Evolutionary conservation across 2,888 invertebrate genomes (phyloP).

Genomic region (Orchesellides sinensis): DNA sequence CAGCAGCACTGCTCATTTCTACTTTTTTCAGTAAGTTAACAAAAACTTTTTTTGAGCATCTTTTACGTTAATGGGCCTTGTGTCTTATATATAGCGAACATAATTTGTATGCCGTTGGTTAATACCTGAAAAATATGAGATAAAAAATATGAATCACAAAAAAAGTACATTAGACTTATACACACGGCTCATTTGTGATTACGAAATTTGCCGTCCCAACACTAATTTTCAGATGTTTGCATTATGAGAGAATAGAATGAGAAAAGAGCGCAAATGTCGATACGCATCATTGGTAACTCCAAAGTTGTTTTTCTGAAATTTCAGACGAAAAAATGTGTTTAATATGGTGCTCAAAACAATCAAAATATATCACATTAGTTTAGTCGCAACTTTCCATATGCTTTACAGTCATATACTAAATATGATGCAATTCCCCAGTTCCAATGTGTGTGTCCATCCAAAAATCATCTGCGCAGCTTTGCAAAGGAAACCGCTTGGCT

Average conservation of each 20-base stretch:
- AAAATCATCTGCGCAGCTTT: constrained; percentile 18
- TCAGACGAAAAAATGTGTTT: too few species aligned
- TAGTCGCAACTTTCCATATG: background rate
- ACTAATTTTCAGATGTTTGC: too few species aligned
- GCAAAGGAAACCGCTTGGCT: constrained; percentile 27
- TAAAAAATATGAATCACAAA: constrained; percentile 10
- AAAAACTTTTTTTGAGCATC: constrained; percentile 43
- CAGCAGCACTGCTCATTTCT: constrained; percentile 38
- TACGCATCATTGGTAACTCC: background rate
- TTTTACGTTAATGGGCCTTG: constrained; percentile 36
- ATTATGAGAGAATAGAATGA: too few species aligned
- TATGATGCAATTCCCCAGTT: constrained; percentile 22
- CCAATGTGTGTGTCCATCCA: background rate
- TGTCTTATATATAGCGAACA: constrained; percentile 7
- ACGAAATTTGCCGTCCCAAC: too few species aligned
- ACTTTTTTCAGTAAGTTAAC: constrained; percentile 41
- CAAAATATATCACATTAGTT: background rate
- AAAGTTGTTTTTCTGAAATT: background rate
- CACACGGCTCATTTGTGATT: constrained; percentile 57
- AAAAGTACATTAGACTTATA: too few species aligned
- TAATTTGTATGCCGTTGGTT: background rate
- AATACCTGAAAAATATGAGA: background rate
- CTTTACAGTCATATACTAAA: too few species aligned
- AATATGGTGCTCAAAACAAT: background rate
- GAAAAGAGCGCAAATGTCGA: too few species aligned